These are phyloP conservation scores for Nemurella pictetii DNA, from an alignment of 2,888 invertebrate species.

Conservation along the genomic window DNA sequence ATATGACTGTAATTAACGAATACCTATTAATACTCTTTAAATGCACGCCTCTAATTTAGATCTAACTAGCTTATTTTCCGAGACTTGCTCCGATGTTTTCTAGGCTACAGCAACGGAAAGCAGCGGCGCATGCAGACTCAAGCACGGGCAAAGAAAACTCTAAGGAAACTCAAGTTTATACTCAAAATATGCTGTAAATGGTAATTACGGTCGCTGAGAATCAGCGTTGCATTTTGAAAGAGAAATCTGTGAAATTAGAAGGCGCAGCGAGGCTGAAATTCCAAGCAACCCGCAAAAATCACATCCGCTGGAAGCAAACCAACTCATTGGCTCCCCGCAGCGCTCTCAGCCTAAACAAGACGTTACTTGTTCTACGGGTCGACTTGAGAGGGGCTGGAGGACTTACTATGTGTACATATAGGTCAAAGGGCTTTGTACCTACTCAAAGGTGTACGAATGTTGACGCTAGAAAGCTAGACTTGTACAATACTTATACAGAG, in stretches of 20 bases:
- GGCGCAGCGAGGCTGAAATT: not conserved
- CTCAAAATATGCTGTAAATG: not conserved
- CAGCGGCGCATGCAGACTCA: not conserved
- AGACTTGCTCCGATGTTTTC: not conserved
- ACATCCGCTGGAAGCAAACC: not conserved
- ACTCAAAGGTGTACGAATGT: not conserved
- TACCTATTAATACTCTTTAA: too few species aligned
- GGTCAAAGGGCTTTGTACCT: not conserved
- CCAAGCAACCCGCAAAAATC: not conserved
- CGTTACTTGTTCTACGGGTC: not conserved
- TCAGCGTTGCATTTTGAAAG: not conserved
- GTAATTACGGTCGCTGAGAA: not conserved
- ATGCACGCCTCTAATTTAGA: not conserved
- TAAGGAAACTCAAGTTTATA: not conserved
- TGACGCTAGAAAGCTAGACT: not conserved
- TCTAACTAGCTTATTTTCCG: not conserved
- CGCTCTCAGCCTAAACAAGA: not conserved
- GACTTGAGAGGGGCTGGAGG: not conserved
- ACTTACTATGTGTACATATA: not conserved
- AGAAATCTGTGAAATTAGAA: not conserved
- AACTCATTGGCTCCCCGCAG: not conserved
- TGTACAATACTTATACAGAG: not conserved
- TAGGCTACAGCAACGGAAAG: not conserved
- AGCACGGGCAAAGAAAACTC: not conserved
- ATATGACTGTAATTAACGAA: too few species aligned